A percentile compares a stretch with the other conserved stretches of the same genome.
phyloP scores from a whole-genome alignment of 2,797 vertebrate genomes.

The Dipus sagitta region DNA sequence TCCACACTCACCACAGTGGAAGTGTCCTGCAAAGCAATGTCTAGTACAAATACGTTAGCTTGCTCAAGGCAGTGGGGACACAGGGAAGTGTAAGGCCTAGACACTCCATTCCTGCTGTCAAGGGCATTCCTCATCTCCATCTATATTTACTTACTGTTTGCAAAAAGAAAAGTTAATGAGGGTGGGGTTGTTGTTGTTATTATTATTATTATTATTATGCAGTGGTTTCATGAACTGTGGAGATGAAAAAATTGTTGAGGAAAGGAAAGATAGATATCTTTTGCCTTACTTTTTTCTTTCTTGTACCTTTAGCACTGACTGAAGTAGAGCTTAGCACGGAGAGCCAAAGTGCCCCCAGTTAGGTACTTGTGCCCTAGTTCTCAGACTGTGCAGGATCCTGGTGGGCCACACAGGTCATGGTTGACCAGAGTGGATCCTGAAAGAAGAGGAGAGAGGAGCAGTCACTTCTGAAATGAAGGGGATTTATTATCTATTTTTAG shows the following conservation, averaged over 20 bases:
- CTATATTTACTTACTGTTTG: background rate
- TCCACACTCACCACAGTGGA: background rate
- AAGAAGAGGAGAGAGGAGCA: background rate
- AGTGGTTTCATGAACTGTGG: background rate
- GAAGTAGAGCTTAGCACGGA: constrained; percentile 11
- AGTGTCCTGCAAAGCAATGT: constrained; percentile 20
- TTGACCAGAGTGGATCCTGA: background rate
- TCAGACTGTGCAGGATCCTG: background rate
- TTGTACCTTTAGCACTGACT: background rate
- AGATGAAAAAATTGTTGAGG: constrained; percentile 17
- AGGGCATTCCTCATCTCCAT: background rate
- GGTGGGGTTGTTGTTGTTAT: background rate
- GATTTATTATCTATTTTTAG: constrained; percentile 20
- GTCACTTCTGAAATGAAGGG: background rate
- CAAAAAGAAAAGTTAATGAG: background rate
- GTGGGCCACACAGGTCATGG: background rate
- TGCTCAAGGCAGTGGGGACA: background rate
- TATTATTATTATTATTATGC: background rate
- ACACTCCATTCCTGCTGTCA: background rate
- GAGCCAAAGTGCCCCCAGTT: background rate
- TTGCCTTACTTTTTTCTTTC: background rate
- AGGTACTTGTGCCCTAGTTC: background rate
- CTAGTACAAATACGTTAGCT: background rate
- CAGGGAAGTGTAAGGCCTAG: background rate
- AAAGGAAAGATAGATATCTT: constrained; percentile 1